Evolutionary conservation across 2,888 invertebrate species (phyloP).

Genomic region (Clepsis dumicolana): DNA sequence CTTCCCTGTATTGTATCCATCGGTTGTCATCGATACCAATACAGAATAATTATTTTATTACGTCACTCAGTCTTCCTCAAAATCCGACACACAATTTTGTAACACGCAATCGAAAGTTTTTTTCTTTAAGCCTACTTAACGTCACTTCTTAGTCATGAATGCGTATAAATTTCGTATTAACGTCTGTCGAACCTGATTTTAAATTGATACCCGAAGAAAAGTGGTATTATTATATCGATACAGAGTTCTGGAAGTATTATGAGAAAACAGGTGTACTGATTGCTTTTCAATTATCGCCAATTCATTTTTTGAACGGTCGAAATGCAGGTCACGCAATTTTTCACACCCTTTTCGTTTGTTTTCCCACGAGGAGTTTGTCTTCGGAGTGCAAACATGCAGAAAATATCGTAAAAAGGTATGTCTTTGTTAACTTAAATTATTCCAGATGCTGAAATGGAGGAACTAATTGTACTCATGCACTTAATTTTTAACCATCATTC

Average conservation of each 20-base stretch:
- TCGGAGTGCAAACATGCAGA: not conserved
- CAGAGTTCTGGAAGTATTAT: conserved; percentile 15
- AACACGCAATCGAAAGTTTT: conserved; percentile 26
- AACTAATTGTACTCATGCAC: too few species aligned
- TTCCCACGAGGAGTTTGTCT: not conserved
- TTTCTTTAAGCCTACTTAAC: conserved; percentile 25
- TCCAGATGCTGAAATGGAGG: too few species aligned
- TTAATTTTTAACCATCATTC: too few species aligned
- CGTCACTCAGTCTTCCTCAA: not conserved
- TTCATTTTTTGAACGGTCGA: not conserved
- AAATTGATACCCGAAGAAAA: conserved; percentile 32
- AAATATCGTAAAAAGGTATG: too few species aligned
- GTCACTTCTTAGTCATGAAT: conserved; percentile 25
- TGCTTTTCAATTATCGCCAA: conserved; percentile 50
- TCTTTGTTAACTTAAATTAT: too few species aligned
- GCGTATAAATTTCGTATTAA: conserved; percentile 25
- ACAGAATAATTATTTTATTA: not conserved
- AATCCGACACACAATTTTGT: conserved; percentile 1
- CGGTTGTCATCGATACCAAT: not conserved
- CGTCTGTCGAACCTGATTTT: conserved; percentile 25
- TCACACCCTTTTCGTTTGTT: not conserved
- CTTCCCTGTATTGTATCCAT: too few species aligned
- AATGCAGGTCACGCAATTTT: not conserved
- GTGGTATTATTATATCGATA: conserved; percentile 5
- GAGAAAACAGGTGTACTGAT: conserved; percentile 46